phyloP scores from a whole-genome alignment of 1,140 invertebrate genomes.

The Bombus fervidus region DNA sequence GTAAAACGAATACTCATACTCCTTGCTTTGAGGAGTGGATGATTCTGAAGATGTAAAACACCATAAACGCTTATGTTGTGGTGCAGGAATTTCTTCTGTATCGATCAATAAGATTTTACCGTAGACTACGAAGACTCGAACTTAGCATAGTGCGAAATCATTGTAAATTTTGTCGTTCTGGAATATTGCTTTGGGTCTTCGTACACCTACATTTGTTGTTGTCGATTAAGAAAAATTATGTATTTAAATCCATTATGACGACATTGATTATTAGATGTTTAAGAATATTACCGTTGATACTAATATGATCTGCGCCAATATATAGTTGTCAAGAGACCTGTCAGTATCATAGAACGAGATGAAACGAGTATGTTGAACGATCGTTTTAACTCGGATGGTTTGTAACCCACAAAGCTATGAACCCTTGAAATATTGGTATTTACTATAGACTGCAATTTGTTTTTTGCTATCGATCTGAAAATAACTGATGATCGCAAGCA shows the following conservation, averaged over 20 bases:
- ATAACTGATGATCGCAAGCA: neutral
- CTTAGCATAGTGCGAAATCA: neutral
- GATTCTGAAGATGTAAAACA: neutral
- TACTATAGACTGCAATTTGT: neutral
- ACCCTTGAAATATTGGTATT: neutral
- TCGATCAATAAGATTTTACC: slow-evolving; percentile 1
- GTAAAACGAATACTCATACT: neutral
- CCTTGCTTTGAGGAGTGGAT: neutral
- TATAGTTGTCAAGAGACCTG: neutral
- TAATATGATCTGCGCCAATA: slow-evolving; percentile 12
- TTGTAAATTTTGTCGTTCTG: slow-evolving; percentile 9
- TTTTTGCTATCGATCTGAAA: neutral
- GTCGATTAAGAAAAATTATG: slow-evolving; percentile 23
- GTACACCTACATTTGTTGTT: slow-evolving; percentile 33
- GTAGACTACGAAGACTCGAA: slow-evolving; percentile 14
- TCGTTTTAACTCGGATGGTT: neutral
- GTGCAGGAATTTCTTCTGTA: neutral
- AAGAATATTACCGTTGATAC: slow-evolving; percentile 30
- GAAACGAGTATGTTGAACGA: neutral
- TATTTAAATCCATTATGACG: slow-evolving; percentile 14
- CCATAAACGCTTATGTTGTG: neutral
- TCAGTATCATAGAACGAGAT: neutral
- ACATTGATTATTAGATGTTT: slow-evolving; percentile 41
- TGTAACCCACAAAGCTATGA: neutral
- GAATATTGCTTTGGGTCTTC: neutral